Evolutionary conservation across 1,140 invertebrate species (phyloP), one percentile per base, ranked within the genome.

Genomic region (Augochlora pura): DNA sequence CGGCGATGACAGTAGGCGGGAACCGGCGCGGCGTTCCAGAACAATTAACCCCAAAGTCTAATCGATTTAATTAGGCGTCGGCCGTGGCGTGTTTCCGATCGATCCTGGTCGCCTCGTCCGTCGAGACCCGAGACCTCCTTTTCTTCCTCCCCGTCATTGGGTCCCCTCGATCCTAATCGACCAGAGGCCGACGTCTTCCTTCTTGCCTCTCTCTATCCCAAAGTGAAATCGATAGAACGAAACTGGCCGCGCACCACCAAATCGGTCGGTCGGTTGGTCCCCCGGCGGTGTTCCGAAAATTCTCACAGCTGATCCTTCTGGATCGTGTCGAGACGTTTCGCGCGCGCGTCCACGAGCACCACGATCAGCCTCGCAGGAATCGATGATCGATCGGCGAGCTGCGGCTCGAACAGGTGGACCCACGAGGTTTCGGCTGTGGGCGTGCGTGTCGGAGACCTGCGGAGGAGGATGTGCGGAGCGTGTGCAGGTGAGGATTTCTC

Each of bases 1-100:
- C 54, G 18, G 18, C 54, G 54, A 78, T 23, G 79, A 85, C 68
- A 74, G 81, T 81, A 66, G 81, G 42, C 77, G 73, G 71, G 83
- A 73, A 74, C 80, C 86, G 42, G 42, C 42, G 42, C 49, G 81
- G 54, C 87, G 74, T 91, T 91, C 90, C 89, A 90, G 88, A 91
- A 91, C 89, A 89, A 90, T 91, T 88, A 91, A 88, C 88, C 85
- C 86, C 86, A 91, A 91, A 91, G 90, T 91, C 89, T 91, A 91
- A 91, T 91, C 83, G 89, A 89, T 91, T 89, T 88, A 88, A 91
- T 91, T 88, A 89, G 82, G 82, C 86, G 85, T 88, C 86, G 77
- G 59, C 71, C 78, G 63, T 72, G 70, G 74, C 77, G 71, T 85
- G 77, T 79, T 84, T 80, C 71, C 84, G 73, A 84, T 83, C 85